A percentile compares a stretch with the other conserved stretches of the same genome.
phyloP scores from a whole-genome alignment of 92 coral and sea anemone genomes.

The Epizoanthus illoricatus region DNA sequence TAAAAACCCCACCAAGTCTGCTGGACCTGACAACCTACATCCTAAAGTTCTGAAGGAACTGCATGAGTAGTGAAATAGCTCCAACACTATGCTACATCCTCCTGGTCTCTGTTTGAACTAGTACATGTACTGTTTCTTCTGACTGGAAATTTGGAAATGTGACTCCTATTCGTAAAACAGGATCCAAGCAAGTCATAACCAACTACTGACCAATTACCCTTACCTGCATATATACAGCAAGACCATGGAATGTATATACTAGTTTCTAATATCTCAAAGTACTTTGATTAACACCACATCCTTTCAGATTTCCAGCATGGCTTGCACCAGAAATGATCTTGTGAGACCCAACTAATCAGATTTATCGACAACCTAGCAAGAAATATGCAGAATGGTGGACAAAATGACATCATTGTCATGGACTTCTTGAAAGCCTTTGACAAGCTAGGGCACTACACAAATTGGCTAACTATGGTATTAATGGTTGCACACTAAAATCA shows the following conservation, averaged over 20 bases:
- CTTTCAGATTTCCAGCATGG: slow-evolving; percentile 11
- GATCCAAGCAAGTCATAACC: slow-evolving; percentile 10
- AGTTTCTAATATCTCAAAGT: background rate
- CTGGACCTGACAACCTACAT: slow-evolving; percentile 15
- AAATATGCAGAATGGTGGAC: slow-evolving; percentile 12
- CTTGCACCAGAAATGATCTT: slow-evolving; percentile 16
- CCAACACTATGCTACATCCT: slow-evolving; percentile 1
- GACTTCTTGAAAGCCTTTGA: slow-evolving; percentile 29
- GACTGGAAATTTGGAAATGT: slow-evolving; percentile 17
- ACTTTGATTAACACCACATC: background rate
- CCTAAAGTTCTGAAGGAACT: slow-evolving; percentile 29
- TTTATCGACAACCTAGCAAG: slow-evolving; percentile 13
- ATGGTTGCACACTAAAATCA: too few species aligned
- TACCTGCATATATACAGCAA: slow-evolving; percentile 41
- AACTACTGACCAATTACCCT: slow-evolving; percentile 33
- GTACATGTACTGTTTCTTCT: background rate
- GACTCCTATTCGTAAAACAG: background rate
- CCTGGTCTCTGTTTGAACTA: background rate
- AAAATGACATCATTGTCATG: slow-evolving; percentile 23
- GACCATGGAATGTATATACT: slow-evolving; percentile 30
- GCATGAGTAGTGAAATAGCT: slow-evolving; percentile 26
- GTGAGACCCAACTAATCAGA: slow-evolving; percentile 29
- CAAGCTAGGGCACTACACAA: slow-evolving; percentile 4
- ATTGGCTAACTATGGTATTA: background rate
- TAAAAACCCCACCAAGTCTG: slow-evolving; percentile 20